Conservation (phyloP, 37 sponge, comb jelly and placozoan genomes). For the Ianthella basta region DNA sequence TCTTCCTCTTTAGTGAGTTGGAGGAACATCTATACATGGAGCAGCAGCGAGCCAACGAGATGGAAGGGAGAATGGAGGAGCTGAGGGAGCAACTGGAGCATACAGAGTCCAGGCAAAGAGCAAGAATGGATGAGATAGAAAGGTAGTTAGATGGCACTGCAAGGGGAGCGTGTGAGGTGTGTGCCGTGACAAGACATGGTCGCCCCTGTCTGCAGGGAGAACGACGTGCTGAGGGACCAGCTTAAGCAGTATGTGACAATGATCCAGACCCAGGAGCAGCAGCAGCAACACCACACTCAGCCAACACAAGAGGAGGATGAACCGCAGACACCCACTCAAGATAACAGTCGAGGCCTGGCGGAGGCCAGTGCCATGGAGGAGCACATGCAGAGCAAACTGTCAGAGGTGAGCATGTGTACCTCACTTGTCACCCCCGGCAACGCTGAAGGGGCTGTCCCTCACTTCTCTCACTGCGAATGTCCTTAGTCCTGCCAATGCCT, state of each 20-base stretch:
- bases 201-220: conserved; percentile 65
- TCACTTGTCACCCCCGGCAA: background rate
- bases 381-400: conserved; percentile 12
- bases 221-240: conserved; percentile 87
- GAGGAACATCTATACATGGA: conserved; percentile 15
- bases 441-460: background rate
- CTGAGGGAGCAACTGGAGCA: conserved; percentile 23
- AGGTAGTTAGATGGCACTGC: conserved; percentile 1
- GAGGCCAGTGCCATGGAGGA: background rate
- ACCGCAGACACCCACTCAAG: no score
- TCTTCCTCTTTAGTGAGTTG: background rate
- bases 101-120: background rate
- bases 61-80: conserved; percentile 25
- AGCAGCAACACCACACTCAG: no score
- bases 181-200: no score
- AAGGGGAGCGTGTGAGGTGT: conserved; percentile 4
- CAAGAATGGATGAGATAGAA: conserved; percentile 24
- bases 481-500: background rate
- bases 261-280: conserved; percentile 67
- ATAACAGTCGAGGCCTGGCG: background rate
- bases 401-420: background rate
- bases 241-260: conserved; percentile 92
- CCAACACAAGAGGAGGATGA: no score
- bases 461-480: no score
- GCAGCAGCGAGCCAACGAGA: background rate